These are phyloP conservation scores for Pagetopsis macropterus DNA, from an alignment of 2,797 vertebrate species.

Conservation along the genomic window DNA sequence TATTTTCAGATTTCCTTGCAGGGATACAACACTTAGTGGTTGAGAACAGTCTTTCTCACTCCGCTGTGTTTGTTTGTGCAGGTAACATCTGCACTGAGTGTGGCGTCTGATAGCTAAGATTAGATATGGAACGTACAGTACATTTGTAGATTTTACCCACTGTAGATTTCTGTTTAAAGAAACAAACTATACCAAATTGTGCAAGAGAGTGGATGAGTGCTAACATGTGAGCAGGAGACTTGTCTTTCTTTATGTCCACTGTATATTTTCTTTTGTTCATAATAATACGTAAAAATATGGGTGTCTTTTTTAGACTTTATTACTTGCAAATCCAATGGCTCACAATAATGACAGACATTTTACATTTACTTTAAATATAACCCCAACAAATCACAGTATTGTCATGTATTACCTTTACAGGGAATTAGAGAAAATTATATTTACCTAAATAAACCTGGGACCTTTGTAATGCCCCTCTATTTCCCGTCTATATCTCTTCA, in stretches of 20 bases:
- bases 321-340: conserved; percentile 7
- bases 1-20: conserved; percentile 84
- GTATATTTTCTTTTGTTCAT: background rate
- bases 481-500: no score
- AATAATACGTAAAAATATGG: background rate
- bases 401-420: background rate
- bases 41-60: conserved; percentile 58
- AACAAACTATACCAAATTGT: conserved; percentile 26
- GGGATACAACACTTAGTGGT: conserved; percentile 82
- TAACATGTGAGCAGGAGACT: background rate
- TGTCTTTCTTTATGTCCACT: background rate
- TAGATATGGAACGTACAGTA: conserved; percentile 53
- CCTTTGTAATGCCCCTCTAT: no score
- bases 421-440: no score
- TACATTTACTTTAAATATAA: background rate
- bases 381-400: background rate
- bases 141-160: conserved; percentile 54
- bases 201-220: conserved; percentile 16
- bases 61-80: conserved; percentile 77
- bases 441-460: no score
- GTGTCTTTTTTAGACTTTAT: background rate
- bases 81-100: conserved; percentile 69
- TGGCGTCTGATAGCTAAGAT: conserved; percentile 64
- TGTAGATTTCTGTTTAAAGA: conserved; percentile 41
- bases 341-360: background rate